A percentile compares a stretch with the other conserved stretches of the same genome.
phyloP scores from a whole-genome alignment of 1,140 invertebrate species.

The Drosophila orosa region DNA sequence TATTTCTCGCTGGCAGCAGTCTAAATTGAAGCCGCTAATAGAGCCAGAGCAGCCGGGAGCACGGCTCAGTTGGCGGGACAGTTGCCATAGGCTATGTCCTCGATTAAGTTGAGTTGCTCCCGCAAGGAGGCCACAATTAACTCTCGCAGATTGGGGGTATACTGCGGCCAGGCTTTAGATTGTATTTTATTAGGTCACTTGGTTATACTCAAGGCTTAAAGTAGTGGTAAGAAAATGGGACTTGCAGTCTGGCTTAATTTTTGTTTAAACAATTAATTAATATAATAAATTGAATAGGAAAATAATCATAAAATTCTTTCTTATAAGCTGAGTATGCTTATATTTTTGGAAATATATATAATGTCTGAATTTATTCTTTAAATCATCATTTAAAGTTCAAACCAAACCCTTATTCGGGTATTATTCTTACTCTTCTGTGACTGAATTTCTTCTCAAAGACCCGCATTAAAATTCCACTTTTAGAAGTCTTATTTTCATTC shows the following conservation, averaged over 20 bases:
- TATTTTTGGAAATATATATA: too few relatives aligned
- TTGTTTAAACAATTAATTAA: background rate
- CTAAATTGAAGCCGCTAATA: conserved; percentile 73
- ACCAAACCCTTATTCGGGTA: background rate
- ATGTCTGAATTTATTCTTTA: too few relatives aligned
- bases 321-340: too few relatives aligned
- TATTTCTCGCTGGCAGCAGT: conserved; percentile 79
- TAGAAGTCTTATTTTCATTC: background rate
- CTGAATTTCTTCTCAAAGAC: background rate
- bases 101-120: conserved; percentile 51
- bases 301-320: too few relatives aligned
- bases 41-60: conserved; percentile 40
- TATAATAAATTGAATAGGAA: background rate
- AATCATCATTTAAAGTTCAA: too few relatives aligned
- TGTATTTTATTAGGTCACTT: conserved; percentile 20
- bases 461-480: background rate
- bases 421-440: background rate
- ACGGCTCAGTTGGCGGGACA: conserved; percentile 37
- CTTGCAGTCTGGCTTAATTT: background rate
- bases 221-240: background rate
- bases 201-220: background rate
- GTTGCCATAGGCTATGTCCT: conserved; percentile 48
- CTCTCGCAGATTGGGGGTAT: conserved; percentile 18
- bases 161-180: conserved; percentile 15
- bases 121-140: conserved; percentile 46